Evolutionary conservation across 2,888 invertebrate genomes (phyloP), one percentile per base, ranked within the genome.

Genomic region (Calameuta filiformis): DNA sequence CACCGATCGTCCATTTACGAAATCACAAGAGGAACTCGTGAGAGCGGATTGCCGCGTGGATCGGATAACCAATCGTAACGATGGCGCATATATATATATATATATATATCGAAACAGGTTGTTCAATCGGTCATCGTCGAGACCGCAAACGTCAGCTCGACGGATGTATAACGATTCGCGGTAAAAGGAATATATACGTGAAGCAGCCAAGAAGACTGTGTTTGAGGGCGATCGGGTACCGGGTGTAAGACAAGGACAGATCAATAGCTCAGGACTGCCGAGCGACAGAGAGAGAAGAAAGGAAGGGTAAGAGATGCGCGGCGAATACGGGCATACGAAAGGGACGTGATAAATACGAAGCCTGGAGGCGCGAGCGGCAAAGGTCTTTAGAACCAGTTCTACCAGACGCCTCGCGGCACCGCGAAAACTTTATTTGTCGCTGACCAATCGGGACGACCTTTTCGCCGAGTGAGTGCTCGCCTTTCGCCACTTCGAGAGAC

Each of bases 311-410:
- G 81, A 79, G 79, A 81, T 79, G 76, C 15, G 40, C 12, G 68
- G 4, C 12, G 2, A 30, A 71, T 31, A 33, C 31, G 71, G 15
- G 12, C 0, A 15, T 31, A 31, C 4, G 71, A 33, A 33, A 71
- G 71, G 71, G 15, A 33, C 31, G 71, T 4, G 31, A 31, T n/a
- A 71, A 31, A 33, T 31, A 31, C 12, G 71, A 12, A 33, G 33
- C 71, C 71, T 33, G 31, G 31, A 33, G 71, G 71, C 31, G 71
- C 71, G 68, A 69, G 75, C 69, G 75, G 76, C 75, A 83, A 82
- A 85, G 83, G 81, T 82, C 85, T 83, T 83, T 76, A 75, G 79
- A 86, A 86, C 86, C 85, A 86, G 86, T 86, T 86, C 81, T 77
- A 78, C 83, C 81, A 79, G 84, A 82, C 81, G 77, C 77, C 79